A percentile compares a stretch with the other conserved stretches of the same genome.
phyloP scores from a whole-genome alignment of 1,140 invertebrate species.

The Orussus abietinus region DNA sequence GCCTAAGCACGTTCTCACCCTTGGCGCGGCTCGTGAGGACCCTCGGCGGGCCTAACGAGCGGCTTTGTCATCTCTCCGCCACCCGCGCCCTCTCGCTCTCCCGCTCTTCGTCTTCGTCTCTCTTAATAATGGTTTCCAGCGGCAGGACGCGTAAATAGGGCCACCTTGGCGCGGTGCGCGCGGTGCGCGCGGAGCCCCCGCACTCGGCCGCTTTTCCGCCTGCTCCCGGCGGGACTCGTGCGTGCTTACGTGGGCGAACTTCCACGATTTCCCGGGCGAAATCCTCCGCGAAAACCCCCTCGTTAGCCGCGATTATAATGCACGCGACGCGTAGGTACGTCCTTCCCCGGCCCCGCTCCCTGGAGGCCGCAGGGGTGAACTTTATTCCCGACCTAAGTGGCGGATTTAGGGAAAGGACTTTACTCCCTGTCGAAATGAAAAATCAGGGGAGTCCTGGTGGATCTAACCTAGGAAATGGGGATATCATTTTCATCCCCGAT shows the following conservation, averaged over 20 bases:
- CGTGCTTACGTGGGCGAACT: too few relatives aligned
- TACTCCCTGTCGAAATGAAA: not conserved
- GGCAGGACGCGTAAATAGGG: slow-evolving; percentile 29
- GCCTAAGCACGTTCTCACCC: slow-evolving; percentile 33
- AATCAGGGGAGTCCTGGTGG: too few relatives aligned
- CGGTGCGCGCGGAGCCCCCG: too few relatives aligned
- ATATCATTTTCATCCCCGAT: too few relatives aligned
- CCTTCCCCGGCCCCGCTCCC: too few relatives aligned
- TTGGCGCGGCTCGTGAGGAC: slow-evolving; percentile 45
- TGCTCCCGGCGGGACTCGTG: too few relatives aligned
- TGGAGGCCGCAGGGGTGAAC: too few relatives aligned
- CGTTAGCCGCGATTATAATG: slow-evolving; percentile 18
- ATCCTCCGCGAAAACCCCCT: too few relatives aligned
- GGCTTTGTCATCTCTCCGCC: slow-evolving; percentile 35
- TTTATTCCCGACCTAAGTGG: too few relatives aligned
- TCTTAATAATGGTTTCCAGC: slow-evolving; percentile 39
- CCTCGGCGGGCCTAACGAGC: slow-evolving; percentile 47
- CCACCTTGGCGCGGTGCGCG: not conserved
- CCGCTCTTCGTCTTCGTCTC: slow-evolving; percentile 20
- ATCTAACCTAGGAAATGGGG: too few relatives aligned
- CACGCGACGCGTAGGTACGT: not conserved
- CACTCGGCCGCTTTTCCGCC: too few relatives aligned
- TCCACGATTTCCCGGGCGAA: too few relatives aligned
- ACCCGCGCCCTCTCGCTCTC: slow-evolving; percentile 16
- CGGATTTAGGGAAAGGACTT: not conserved